Evolutionary conservation across 2,797 vertebrate genomes (phyloP), one percentile per base, ranked within the genome.

Genomic region (Propithecus perrieri): DNA sequence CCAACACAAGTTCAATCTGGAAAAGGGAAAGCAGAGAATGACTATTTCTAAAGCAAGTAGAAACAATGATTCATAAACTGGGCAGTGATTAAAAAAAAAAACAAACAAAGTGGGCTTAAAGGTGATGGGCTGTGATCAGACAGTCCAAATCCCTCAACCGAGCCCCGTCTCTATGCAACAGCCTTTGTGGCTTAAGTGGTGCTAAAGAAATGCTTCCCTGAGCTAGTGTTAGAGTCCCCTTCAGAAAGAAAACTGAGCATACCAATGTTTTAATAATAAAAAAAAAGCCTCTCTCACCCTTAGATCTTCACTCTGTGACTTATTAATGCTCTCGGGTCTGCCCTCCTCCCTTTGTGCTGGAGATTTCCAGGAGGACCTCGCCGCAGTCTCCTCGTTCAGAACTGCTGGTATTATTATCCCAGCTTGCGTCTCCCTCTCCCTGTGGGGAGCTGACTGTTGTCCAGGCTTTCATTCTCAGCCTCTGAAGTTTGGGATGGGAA

Each of bases 51-150:
- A 76, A 84, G 87, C 48, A 85, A 88, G 83, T 28, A 48, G 85
- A 89, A 85, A 79, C 88, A 55, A 13, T 85, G 85, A 90, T 78
- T 96, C 90, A 38, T 61, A 92, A 72, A 59, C 69, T 94, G 69
- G 71, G 53, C 90, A 41, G 3, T 90, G 95, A 78, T 90, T 72
- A 18, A 87, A 71, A 67, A 46, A 85, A 79, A 33, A 85, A 80
- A 17, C 2, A 74, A 53, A 26, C 20, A n/a, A 2, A 43, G 0
- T 0, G 20, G 41, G 83, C 71, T 93, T 86, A 50, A 12, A 41
- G 65, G 48, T 85, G 85, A 78, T 38, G 22, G 67, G 30, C 85
- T 85, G 30, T 11, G 53, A 86, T 33, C 75, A 63, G 84, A 53
- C 65, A 26, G 13, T 33, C 28, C 92, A 61, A 84, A 88, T 57